These are phyloP conservation scores for Anoplius nigerrimus DNA, from an alignment of 2,888 invertebrate genomes.

Conservation along the genomic window DNA sequence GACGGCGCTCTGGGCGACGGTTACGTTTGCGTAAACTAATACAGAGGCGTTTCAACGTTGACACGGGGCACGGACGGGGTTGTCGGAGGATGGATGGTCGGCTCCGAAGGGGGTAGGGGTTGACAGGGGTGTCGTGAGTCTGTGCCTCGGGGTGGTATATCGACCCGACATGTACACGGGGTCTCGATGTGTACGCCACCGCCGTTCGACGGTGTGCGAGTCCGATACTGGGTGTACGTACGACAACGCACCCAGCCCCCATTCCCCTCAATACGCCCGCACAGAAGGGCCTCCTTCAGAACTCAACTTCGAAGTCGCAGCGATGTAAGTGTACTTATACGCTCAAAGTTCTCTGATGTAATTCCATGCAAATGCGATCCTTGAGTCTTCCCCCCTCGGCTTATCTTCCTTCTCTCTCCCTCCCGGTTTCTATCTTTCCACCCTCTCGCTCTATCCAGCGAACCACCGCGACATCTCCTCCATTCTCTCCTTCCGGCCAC, in stretches of 20 bases:
- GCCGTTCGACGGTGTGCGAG: background rate
- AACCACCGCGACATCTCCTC: too few species aligned
- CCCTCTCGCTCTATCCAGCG: too few species aligned
- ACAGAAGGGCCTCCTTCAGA: constrained; percentile 12
- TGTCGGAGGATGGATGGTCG: constrained; percentile 32
- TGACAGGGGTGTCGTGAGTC: constrained; percentile 55
- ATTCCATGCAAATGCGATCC: constrained; percentile 52
- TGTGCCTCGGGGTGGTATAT: constrained; percentile 54
- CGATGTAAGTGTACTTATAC: too few species aligned
- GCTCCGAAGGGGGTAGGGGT: constrained; percentile 34
- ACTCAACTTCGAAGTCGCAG: background rate
- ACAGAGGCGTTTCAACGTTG: constrained; percentile 14
- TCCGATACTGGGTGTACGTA: background rate
- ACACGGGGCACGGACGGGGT: constrained; percentile 21
- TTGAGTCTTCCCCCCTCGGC: constrained; percentile 8
- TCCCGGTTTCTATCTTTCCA: constrained; percentile 6
- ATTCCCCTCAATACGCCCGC: background rate
- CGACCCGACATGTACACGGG: constrained; percentile 45
- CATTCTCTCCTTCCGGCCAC: constrained; percentile 2
- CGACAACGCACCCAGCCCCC: background rate
- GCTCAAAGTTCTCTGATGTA: constrained; percentile 26
- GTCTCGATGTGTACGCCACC: constrained; percentile 21
- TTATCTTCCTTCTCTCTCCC: constrained; percentile 7
- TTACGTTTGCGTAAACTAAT: too few species aligned
- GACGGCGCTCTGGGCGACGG: too few species aligned